phyloP scores from a whole-genome alignment of 2,113 vertebrate species.

The Elephantulus edwardii region DNA sequence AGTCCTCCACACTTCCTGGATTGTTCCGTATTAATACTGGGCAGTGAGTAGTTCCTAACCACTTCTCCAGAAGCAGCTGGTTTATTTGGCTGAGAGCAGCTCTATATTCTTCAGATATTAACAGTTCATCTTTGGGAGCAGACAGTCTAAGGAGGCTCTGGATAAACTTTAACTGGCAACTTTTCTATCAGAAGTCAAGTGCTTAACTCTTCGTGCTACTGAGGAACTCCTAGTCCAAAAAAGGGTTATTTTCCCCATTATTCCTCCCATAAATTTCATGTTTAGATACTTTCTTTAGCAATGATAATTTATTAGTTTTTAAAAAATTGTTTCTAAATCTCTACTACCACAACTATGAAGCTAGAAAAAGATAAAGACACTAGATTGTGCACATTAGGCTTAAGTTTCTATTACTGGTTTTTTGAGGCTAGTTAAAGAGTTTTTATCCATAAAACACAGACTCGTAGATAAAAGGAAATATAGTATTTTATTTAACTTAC shows the following conservation, averaged over 20 bases:
- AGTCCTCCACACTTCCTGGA: neutral
- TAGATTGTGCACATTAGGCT: neutral
- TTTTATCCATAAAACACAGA: neutral
- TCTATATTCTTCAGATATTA: neutral
- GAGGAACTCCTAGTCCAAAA: neutral
- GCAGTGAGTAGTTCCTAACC: neutral
- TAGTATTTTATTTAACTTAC: conserved; percentile 83
- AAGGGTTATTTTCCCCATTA: neutral
- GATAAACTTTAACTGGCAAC: neutral
- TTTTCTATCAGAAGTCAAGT: neutral
- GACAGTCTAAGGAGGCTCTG: neutral
- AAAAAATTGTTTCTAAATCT: conserved; percentile 2
- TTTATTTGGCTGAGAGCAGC: neutral
- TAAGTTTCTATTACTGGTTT: conserved; percentile 28
- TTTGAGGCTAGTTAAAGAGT: neutral
- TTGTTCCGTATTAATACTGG: neutral
- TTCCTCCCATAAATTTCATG: neutral
- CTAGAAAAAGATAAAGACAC: conserved; percentile 22
- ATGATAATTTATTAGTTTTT: conserved; percentile 23
- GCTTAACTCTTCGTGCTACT: neutral
- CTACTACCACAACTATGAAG: neutral
- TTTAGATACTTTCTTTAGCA: conserved; percentile 32
- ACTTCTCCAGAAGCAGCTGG: neutral
- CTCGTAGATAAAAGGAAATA: conserved; percentile 1
- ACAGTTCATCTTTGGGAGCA: neutral